Evolutionary conservation across 2,113 vertebrate species (phyloP).

Genomic region (Heterotis niloticus): DNA sequence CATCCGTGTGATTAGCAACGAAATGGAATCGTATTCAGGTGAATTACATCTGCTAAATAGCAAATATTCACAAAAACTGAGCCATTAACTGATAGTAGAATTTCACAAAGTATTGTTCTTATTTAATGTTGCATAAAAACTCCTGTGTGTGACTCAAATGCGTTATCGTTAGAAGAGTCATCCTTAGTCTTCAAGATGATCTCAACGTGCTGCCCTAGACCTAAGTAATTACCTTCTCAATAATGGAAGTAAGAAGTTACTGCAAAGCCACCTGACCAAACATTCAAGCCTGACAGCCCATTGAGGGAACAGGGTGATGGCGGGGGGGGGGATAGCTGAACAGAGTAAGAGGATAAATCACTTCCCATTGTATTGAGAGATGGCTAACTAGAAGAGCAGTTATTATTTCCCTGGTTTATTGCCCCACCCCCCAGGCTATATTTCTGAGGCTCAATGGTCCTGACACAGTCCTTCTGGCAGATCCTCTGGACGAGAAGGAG

Average conservation of each 20-base stretch:
- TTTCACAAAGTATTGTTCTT: no score
- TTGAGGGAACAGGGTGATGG: conserved; percentile 3
- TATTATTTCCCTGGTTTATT: conserved; percentile 42
- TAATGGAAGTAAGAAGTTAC: conserved; percentile 6
- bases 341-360: conserved; percentile 40
- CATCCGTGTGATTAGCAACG: no score
- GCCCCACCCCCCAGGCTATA: conserved; percentile 36
- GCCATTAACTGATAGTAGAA: no score
- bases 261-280: conserved; percentile 21
- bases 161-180: not conserved
- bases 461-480: conserved; percentile 45
- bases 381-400: conserved; percentile 34
- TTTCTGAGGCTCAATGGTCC: conserved; percentile 39
- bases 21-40: no score
- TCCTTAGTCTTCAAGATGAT: not conserved
- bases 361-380: conserved; percentile 42
- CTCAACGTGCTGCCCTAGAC: not conserved
- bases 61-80: no score
- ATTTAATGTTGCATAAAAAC: no score
- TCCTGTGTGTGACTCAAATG: no score
- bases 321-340: conserved; percentile 7
- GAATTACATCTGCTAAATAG: no score
- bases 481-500: conserved; percentile 23
- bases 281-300: conserved; percentile 14
- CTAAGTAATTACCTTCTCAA: conserved; percentile 20